phyloP scores from a whole-genome alignment of 2,888 invertebrate genomes.

The Apantesis nais region DNA sequence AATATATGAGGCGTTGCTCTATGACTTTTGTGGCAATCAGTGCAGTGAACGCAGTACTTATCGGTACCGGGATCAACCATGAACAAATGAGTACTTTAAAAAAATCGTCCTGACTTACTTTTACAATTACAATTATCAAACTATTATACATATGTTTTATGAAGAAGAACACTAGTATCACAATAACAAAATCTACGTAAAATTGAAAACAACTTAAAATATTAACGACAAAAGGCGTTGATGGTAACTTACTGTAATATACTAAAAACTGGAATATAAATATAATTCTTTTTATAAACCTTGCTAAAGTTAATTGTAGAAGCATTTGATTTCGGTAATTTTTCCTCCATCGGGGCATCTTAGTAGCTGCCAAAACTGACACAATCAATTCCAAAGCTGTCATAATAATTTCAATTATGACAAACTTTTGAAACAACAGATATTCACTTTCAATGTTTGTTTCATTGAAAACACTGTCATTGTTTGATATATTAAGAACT shows the following conservation, averaged over 20 bases:
- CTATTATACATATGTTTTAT: conserved; percentile 80
- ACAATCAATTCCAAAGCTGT: conserved; percentile 69
- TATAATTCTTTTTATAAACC: conserved; percentile 70
- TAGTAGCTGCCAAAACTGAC: conserved; percentile 68
- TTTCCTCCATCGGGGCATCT: conserved; percentile 70
- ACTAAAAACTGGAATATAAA: conserved; percentile 60
- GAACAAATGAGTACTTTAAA: conserved; percentile 63
- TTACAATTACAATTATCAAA: conserved; percentile 73
- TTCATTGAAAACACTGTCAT: conserved; percentile 2
- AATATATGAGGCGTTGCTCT: conserved; percentile 57
- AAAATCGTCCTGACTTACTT: conserved; percentile 65
- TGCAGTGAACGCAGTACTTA: conserved; percentile 57
- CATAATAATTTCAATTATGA: conserved; percentile 72
- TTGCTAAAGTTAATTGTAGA: conserved; percentile 72
- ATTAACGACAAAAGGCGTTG: conserved; percentile 32
- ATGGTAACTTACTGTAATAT: conserved; percentile 42
- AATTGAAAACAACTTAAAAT: conserved; percentile 59
- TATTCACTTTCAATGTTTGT: conserved; percentile 25
- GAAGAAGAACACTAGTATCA: conserved; percentile 72
- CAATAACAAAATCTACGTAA: conserved; percentile 75
- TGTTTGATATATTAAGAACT: conserved; percentile 14
- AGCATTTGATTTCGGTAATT: conserved; percentile 81
- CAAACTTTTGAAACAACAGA: conserved; percentile 62
- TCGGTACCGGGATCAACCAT: conserved; percentile 70
- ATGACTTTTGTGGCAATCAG: conserved; percentile 51